Conservation (phyloP, 2,797 vertebrate species). For the Melanogrammus aeglefinus region DNA sequence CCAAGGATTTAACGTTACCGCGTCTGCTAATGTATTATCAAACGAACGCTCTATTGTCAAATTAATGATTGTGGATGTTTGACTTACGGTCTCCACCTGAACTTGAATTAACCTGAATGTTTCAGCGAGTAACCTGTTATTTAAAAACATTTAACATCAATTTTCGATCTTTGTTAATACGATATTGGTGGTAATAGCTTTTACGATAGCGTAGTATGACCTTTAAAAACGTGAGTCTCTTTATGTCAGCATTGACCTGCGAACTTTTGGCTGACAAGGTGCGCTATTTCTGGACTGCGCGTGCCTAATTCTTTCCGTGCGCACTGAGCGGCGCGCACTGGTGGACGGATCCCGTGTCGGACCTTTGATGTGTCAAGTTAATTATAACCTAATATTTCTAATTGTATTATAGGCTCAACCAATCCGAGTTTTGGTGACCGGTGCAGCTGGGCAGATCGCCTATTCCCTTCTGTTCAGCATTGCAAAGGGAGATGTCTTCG, state of each 20-base stretch:
- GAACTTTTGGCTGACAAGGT: not conserved
- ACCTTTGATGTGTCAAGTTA: not conserved
- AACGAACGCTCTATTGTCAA: no score
- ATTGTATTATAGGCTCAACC: slow-evolving; percentile 76
- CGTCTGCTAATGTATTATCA: no score
- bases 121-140: no score
- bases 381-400: not conserved
- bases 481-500: slow-evolving; percentile 95
- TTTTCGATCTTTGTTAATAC: no score
- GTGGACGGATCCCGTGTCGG: not conserved
- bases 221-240: not conserved
- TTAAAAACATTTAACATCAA: no score
- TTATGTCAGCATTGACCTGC: not conserved
- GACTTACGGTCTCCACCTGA: no score
- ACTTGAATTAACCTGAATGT: no score
- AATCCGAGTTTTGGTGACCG: slow-evolving; percentile 89
- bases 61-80: no score
- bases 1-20: no score
- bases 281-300: not conserved
- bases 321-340: no score
- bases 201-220: not conserved
- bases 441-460: slow-evolving; percentile 94
- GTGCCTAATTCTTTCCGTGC: not conserved
- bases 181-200: not conserved
- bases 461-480: slow-evolving; percentile 95